Conservation (phyloP, 2,113 vertebrate species). For the Pangasianodon gigas region DNA sequence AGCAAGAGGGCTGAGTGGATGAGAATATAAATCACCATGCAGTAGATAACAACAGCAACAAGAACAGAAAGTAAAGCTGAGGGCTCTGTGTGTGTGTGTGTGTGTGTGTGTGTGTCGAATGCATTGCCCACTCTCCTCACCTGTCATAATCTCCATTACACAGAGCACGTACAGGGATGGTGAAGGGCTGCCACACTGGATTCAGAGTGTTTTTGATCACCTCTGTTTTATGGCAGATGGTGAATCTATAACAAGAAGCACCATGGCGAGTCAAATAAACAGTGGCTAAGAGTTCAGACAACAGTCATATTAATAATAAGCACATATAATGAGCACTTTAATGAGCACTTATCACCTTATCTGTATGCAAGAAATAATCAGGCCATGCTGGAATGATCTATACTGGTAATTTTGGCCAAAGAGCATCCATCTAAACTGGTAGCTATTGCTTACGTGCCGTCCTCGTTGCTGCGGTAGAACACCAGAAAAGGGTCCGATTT, state of each 20-base stretch:
- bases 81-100: background rate
- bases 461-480: constrained; percentile 97
- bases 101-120: background rate
- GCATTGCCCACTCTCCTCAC: constrained; percentile 65
- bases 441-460: constrained; percentile 88
- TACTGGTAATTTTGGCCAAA: background rate
- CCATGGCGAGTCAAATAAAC: constrained; percentile 25
- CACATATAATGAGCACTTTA: background rate
- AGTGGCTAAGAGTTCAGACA: background rate
- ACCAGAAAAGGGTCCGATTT: constrained; percentile 97
- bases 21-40: background rate
- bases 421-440: background rate
- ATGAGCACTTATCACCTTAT: background rate
- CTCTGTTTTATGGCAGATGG: constrained; percentile 80
- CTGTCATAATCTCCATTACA: constrained; percentile 98
- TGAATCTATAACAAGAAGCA: constrained; percentile 68
- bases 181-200: constrained; percentile 94
- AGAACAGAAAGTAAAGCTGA: background rate
- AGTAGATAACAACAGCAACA: background rate
- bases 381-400: background rate
- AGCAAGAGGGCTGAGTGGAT: background rate
- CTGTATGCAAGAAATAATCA: background rate
- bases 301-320: background rate
- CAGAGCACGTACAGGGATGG: constrained; percentile 92
- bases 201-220: constrained; percentile 90